Evolutionary conservation across 1,140 invertebrate species (phyloP).

Genomic region (Araneus ventricosus): DNA sequence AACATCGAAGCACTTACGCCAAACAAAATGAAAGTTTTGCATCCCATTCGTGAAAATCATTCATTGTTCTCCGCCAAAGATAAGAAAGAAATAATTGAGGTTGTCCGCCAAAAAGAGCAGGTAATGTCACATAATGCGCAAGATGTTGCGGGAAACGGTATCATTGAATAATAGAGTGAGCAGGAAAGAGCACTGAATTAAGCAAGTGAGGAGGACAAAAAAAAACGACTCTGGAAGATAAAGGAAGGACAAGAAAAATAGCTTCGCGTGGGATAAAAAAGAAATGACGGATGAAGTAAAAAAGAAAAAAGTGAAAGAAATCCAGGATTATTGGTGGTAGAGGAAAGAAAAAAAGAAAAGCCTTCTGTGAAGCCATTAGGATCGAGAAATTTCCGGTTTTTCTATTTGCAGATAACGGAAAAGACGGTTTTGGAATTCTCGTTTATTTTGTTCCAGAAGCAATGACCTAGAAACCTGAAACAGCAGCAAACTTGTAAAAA

Average conservation of each 20-base stretch:
- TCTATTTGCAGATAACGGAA: constrained; percentile 13
- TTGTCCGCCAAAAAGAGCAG: neutral
- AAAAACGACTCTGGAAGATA: neutral
- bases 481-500: neutral
- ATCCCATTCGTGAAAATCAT: no score
- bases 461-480: constrained; percentile 12
- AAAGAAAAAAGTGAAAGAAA: neutral
- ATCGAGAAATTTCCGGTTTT: constrained; percentile 7
- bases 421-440: constrained; percentile 17
- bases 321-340: neutral
- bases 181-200: neutral
- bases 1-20: no score
- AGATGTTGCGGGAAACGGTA: neutral
- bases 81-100: neutral
- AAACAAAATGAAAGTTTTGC: no score
- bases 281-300: neutral
- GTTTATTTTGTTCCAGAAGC: neutral
- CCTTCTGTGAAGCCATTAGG: neutral
- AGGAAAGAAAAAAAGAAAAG: neutral
- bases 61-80: neutral
- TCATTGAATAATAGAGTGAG: neutral
- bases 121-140: neutral
- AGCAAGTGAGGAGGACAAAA: neutral
- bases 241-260: neutral
- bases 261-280: neutral